phyloP scores from a whole-genome alignment of 2,113 vertebrate species.

The Saguinus midas region DNA sequence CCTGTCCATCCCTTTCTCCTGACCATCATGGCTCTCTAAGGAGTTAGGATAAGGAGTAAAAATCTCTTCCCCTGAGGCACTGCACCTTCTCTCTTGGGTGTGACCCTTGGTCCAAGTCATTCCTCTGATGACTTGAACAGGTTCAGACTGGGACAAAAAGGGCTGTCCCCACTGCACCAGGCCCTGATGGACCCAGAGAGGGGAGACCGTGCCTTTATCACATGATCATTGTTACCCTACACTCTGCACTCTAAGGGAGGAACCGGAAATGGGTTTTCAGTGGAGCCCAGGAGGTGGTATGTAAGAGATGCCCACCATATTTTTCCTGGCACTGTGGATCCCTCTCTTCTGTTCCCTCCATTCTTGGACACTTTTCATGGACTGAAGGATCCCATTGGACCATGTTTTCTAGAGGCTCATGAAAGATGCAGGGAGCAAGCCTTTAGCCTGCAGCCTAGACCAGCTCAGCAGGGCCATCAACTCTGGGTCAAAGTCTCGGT shows the following conservation, averaged over 20 bases:
- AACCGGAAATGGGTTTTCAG: neutral
- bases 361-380: neutral
- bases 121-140: neutral
- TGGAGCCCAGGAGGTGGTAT: neutral
- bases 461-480: neutral
- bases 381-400: neutral
- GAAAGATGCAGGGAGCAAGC: neutral
- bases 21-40: neutral
- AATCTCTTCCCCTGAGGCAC: neutral
- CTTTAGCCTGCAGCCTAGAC: neutral
- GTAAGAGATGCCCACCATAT: neutral
- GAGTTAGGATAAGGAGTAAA: neutral
- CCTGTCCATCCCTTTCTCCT: neutral
- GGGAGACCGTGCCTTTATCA: neutral
- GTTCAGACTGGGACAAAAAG: neutral
- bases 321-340: neutral
- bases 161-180: neutral
- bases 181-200: neutral
- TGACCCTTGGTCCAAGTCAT: neutral
- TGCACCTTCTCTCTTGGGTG: neutral
- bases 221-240: neutral
- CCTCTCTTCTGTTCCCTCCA: neutral
- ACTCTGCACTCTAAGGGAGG: neutral
- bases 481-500: neutral
- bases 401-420: neutral